Base-by-base conservation (phyloP, 2,888 invertebrate genomes). In the Suillia variegata region DNA sequence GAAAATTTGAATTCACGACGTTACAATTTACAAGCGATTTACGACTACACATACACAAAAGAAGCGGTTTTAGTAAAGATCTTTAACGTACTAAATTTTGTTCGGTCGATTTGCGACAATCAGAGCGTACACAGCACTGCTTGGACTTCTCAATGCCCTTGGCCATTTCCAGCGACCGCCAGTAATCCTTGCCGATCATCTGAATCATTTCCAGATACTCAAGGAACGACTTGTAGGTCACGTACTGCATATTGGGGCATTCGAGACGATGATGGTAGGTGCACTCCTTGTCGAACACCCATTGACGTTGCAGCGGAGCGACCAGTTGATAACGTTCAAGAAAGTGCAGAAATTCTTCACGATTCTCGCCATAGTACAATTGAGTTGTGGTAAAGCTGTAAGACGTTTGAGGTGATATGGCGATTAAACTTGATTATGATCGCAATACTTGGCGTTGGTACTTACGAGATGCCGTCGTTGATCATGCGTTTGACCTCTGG, bases 391-490 rank as follows among this genome's bases (percentile, higher is more conserved):
- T 90, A 70, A 87, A 92, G 21, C 90, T 90, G 79, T 2, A 62
- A 34, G 20, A n/a, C 2, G 33, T 31, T 12, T 12, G 24, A 49
- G 2, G 58, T 74, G 68, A 22, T 21, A 34, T n/a, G 3, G 33
- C 51, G 45, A 3, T 2, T 31, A 58, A 33, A 20, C 18, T 47
- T 8, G 8, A 12, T n/a, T 12, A 47, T 12, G 10, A 47, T 13
- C 18, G n/a, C n/a, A 47, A 47, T 12, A 15, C n/a, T 12, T 15
- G n/a, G n/a, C n/a, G n/a, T n/a, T n/a, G n/a, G 31, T 31, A 83
- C 87, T 85, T 81, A 91, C 91, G 91, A 89, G 22, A 93, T 84
- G 21, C 91, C 92, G 73, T 92, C 90, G 70, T 92, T 90, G 17
- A 93, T 87, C 87, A 91, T 88, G 73, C 90, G 88, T 70, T 89